These are phyloP conservation scores for Petromus typicus DNA, from an alignment of 2,113 vertebrate genomes.

Conservation along the genomic window DNA sequence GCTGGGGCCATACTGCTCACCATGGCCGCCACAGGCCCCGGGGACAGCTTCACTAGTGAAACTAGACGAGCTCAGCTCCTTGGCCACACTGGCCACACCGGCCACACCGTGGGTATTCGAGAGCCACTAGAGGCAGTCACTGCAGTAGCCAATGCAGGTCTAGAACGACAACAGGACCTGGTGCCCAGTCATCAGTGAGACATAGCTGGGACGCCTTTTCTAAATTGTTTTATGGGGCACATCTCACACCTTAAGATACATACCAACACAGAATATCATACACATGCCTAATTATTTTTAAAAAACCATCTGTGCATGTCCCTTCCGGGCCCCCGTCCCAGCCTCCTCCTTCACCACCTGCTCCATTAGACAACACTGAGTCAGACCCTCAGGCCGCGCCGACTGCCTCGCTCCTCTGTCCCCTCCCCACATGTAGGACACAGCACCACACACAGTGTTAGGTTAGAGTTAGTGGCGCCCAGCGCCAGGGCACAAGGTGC, in stretches of 20 bases:
- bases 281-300: neutral
- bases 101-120: neutral
- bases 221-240: neutral
- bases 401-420: neutral
- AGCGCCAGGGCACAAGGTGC: conserved; percentile 73
- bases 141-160: neutral
- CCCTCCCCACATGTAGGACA: neutral
- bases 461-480: conserved; percentile 70
- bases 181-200: neutral
- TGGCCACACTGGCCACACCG: neutral
- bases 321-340: neutral
- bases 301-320: neutral
- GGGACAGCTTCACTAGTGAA: neutral
- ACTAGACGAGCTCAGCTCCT: neutral
- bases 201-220: rapidly evolving
- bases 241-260: neutral
- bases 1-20: rapidly evolving
- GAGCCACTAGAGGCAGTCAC: neutral
- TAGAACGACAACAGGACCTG: neutral
- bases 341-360: no score
- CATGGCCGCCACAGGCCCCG: neutral
- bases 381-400: neutral
- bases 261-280: neutral
- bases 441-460: neutral
- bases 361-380: rapidly evolving